phyloP scores from a whole-genome alignment of 2,797 vertebrate species.

The Setipinna tenuifilis region DNA sequence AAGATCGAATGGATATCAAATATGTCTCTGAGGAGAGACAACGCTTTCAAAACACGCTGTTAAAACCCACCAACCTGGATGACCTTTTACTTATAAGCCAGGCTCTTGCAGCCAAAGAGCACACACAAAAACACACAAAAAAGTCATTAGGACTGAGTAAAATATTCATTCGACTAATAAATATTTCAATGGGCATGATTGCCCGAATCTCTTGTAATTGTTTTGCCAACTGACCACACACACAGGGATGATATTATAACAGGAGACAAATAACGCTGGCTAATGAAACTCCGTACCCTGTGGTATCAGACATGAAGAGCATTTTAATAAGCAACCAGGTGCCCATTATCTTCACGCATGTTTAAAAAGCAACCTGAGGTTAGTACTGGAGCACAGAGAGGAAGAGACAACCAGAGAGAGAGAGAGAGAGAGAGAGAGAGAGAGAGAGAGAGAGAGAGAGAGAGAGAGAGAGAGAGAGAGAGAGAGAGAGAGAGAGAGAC shows the following conservation, averaged over 20 bases:
- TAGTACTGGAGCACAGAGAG: no score
- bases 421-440: conserved; percentile 9
- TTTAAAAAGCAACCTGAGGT: neutral
- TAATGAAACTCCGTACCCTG: neutral
- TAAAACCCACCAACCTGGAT: conserved; percentile 14
- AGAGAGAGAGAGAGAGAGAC: conserved; percentile 31
- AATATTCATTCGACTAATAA: conserved; percentile 10
- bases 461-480: conserved; percentile 28
- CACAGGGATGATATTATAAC: neutral
- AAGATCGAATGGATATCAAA: conserved; percentile 44
- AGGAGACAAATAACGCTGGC: neutral
- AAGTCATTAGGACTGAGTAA: neutral
- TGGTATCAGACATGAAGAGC: neutral
- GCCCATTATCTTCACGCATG: neutral
- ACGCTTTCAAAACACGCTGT: conserved; percentile 33
- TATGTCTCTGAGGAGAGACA: conserved; percentile 30
- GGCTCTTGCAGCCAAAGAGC: neutral
- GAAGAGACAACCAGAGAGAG: conserved; percentile 28
- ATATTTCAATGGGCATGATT: conserved; percentile 16
- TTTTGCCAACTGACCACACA: neutral
- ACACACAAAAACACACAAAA: neutral
- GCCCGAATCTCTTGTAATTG: neutral
- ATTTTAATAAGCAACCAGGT: neutral
- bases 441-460: conserved; percentile 19
- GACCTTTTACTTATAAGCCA: neutral